Evolutionary conservation across 2,797 vertebrate species (phyloP), one percentile per base, ranked within the genome.

Genomic region (Dryobates pubescens): DNA sequence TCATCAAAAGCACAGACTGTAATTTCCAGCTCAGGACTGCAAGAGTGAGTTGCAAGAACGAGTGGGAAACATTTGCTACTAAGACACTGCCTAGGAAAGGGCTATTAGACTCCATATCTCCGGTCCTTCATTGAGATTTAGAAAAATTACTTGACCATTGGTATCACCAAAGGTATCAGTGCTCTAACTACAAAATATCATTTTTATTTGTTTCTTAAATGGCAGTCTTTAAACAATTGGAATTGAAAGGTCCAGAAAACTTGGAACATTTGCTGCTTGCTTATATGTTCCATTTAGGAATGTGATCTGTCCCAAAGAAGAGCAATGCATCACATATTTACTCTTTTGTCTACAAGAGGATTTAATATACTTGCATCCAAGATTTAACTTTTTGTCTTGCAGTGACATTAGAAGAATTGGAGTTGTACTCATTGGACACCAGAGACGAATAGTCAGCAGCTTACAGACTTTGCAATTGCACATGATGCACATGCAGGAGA

Each of bases 371-470:
- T 72, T 93, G 49, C 70, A 87, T 62, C 80, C 86, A 82, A 82
- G 84, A 63, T 86, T 29, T 91, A 88, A 86, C 36, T 83, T 72
- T 87, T 89, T 95, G 32, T 95, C 47, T 96, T 94, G 92, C 96
- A 98, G 98, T 96, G 98, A 98, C 79, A 92, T 98, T 95, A 98
- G 98, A 97, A 98, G 97, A 97, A 98, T 98, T 94, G 98, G 98
- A 94, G 97, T 98, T 91, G 96, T 97, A 90, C 98, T 98, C 88
- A 98, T 98, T 97, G 98, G 98, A 96, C 98, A 98, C 95, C 99
- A 99, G 98, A 99, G 99, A 98, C 98, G 99, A 97, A 99, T 99
- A 98, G 98, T 99, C 97, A 99, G 99, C 98, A 99, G 99, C 98
- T 99, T 99, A 98, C 99, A 99, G 98, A 99, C 98, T 86, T 98